Evolutionary conservation across 2,113 vertebrate genomes (phyloP).

Genomic region (Alethe castanea): DNA sequence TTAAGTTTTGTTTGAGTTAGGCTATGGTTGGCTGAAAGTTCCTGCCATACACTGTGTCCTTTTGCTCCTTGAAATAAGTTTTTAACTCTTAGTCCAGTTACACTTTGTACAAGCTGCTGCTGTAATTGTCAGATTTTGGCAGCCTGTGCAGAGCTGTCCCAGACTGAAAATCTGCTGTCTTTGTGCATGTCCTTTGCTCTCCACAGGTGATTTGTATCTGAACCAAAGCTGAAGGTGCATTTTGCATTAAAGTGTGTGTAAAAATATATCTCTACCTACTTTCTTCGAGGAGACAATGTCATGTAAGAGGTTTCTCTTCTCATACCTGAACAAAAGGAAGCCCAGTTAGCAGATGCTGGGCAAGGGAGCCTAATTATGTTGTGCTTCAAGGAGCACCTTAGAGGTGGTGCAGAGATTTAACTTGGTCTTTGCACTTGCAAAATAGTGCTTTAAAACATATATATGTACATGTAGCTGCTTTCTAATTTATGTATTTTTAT

Average conservation of each 20-base stretch:
- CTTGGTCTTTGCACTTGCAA: not conserved
- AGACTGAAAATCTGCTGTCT: not conserved
- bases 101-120: not conserved
- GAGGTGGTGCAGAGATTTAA: not conserved
- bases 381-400: not conserved
- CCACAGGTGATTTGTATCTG: not conserved
- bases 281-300: not conserved
- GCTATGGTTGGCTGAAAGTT: not conserved
- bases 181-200: not conserved
- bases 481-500: not conserved
- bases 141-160: not conserved
- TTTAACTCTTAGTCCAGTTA: not conserved
- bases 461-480: not conserved
- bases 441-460: not conserved
- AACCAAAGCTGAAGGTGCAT: not conserved
- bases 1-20: not conserved
- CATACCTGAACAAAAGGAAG: not conserved
- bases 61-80: not conserved
- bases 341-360: not conserved
- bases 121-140: not conserved
- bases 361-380: not conserved
- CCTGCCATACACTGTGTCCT: not conserved
- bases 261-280: conserved; percentile 3
- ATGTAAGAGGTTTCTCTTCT: not conserved
- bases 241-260: not conserved